Percentiles rank a stretch among this genome's conserved stretches.
phyloP scores from a whole-genome alignment of 2,113 vertebrate genomes.

The Cynoglossus semilaevis region DNA sequence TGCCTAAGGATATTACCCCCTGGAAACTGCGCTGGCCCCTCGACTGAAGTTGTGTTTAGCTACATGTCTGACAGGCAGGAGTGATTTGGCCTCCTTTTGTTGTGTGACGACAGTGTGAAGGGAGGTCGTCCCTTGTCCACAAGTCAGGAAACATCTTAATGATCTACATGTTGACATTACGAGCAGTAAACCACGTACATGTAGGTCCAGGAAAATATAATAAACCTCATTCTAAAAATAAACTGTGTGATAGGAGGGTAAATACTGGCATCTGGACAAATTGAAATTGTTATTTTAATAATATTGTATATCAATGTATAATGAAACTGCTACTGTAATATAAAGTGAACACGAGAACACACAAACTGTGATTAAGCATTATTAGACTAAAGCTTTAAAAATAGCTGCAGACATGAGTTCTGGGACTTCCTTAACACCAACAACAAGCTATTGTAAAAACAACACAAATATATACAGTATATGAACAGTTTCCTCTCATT shows the following conservation, averaged over 20 bases:
- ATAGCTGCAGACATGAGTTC: too few relatives aligned
- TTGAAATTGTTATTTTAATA: too few relatives aligned
- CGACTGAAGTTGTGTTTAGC: constrained; percentile 69
- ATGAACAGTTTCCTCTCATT: constrained; percentile 64
- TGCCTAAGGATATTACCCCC: constrained; percentile 67
- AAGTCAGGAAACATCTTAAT: constrained; percentile 46
- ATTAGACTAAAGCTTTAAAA: too few relatives aligned
- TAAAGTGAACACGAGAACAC: too few relatives aligned
- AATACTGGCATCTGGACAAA: too few relatives aligned
- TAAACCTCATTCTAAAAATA: not conserved
- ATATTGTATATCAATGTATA: too few relatives aligned
- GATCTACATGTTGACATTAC: constrained; percentile 28
- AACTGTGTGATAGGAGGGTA: too few relatives aligned
- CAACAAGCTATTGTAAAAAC: constrained; percentile 40
- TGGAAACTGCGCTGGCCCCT: constrained; percentile 60
- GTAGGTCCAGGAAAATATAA: not conserved
- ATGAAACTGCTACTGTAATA: too few relatives aligned
- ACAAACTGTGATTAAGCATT: too few relatives aligned
- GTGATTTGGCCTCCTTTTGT: constrained; percentile 70
- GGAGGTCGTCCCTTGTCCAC: constrained; percentile 57
- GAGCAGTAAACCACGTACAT: not conserved
- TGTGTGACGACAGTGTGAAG: constrained; percentile 45
- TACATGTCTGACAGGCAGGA: constrained; percentile 68
- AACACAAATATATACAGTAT: constrained; percentile 16
- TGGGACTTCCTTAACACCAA: too few relatives aligned